Evolutionary conservation across 1,140 invertebrate species (phyloP).

Genomic region (Drosophila hydei): DNA sequence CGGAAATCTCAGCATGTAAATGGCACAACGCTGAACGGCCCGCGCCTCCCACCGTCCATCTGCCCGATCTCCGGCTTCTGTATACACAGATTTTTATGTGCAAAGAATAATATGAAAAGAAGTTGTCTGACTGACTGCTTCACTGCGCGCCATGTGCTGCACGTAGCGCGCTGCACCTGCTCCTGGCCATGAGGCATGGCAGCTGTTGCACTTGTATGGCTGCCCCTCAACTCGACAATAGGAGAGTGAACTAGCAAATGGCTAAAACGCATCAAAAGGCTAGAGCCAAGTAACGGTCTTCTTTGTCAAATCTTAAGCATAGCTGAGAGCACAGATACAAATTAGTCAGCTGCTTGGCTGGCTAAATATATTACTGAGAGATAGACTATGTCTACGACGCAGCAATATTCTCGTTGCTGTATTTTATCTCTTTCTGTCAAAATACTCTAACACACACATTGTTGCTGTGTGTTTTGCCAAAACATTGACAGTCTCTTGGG

Average conservation of each 20-base stretch:
- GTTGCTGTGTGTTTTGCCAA: too few species aligned
- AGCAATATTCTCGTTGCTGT: too few species aligned
- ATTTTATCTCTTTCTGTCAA: background rate
- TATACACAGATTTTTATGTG: conserved; percentile 50
- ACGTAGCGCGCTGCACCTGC: conserved; percentile 22
- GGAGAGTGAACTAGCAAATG: background rate
- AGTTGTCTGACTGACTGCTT: conserved; percentile 36
- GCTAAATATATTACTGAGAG: too few species aligned
- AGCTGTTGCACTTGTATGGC: conserved; percentile 70
- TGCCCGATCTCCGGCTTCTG: conserved; percentile 2
- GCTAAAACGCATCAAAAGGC: too few species aligned
- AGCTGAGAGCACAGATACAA: too few species aligned
- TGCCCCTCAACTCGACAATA: conserved; percentile 23
- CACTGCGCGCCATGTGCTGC: conserved; percentile 45
- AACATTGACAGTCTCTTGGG: background rate
- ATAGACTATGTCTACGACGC: too few species aligned
- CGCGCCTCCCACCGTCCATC: conserved; percentile 4
- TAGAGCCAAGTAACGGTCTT: too few species aligned
- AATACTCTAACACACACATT: background rate
- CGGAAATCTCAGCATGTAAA: conserved; percentile 69
- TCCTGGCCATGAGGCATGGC: conserved; percentile 47
- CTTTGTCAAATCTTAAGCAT: too few species aligned
- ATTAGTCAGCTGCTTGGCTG: too few species aligned
- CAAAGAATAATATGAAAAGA: conserved; percentile 67
- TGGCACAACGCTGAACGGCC: conserved; percentile 54